These are phyloP conservation scores for Acrobeloides nanus DNA, from an alignment of 2,888 invertebrate genomes.

Conservation along the genomic window DNA sequence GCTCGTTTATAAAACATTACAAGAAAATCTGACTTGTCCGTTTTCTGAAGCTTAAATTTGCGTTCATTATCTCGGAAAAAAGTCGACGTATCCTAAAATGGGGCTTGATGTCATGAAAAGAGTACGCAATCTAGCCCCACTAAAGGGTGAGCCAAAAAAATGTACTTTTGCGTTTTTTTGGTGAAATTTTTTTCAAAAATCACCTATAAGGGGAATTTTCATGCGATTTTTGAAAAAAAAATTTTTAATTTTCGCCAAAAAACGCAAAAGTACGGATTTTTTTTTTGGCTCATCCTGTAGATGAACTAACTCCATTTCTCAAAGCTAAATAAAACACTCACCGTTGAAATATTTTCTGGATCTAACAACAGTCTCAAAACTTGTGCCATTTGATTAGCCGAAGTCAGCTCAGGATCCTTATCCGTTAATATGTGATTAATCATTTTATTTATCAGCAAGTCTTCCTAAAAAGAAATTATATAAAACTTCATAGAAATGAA, in stretches of 20 bases:
- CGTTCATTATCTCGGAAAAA: no score
- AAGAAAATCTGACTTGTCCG: slow-evolving; percentile 94
- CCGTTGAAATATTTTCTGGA: slow-evolving; percentile 42
- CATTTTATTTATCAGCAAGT: slow-evolving; percentile 78
- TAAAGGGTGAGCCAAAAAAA: no score
- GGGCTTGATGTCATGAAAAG: no score
- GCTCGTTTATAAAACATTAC: slow-evolving; percentile 97
- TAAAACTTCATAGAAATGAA: not conserved
- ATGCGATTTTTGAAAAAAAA: no score
- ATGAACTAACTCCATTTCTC: not conserved
- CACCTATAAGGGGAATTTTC: slow-evolving; percentile 6
- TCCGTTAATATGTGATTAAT: slow-evolving; percentile 97
- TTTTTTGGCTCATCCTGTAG: no score
- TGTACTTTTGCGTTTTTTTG: no score
- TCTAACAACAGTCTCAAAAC: slow-evolving; percentile 43
- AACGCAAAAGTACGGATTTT: no score
- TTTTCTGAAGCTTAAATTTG: slow-evolving; percentile 65
- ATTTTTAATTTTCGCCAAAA: no score
- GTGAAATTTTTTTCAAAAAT: not conserved
- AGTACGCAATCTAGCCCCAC: no score
- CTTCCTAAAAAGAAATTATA: slow-evolving; percentile 64
- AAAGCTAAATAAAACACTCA: not conserved
- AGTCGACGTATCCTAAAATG: no score
- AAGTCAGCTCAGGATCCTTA: slow-evolving; percentile 82
- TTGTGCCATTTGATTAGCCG: slow-evolving; percentile 86